Base-by-base conservation (phyloP, 2,888 invertebrate species). In the Stenodema calcarata region DNA sequence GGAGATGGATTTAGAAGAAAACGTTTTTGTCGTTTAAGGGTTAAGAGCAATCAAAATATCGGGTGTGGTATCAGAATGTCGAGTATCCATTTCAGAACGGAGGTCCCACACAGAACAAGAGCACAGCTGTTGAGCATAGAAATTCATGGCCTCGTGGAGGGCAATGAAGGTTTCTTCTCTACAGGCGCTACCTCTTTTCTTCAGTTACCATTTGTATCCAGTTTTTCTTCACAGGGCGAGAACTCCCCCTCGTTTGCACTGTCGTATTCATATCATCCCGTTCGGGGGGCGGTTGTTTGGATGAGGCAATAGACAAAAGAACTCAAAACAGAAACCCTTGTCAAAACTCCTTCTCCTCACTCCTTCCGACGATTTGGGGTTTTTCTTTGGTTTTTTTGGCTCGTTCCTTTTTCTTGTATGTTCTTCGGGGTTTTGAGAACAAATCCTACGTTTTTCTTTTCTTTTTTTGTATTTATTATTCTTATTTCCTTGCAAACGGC, bases 311-410 rank as follows among this genome's bases (percentile, higher is more conserved):
- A 82, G 82, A 82, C 82, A 82, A 82, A 81, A 82, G 82, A 82
- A 62, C 82, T 69, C 82, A 82, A 82, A 79, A 82, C 82, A 82
- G n/a, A 16, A 82, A 82, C 82, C 82, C 69, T 82, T 69, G 82
- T 82, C 82, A 82, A 69, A 82, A 41, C 69, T 82, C 69, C 3
- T n/a, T n/a, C 35, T 35, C 35, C 78, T 78, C 44, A 3, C 6
- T 35, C 78, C 44, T 30, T 35, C 73, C 11, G 23, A 7, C 73
- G 35, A 73, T 73, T n/a, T n/a, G n/a, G n/a, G n/a, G n/a, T n/a
- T n/a, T n/a, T n/a, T n/a, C n/a, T n/a, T n/a, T n/a, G n/a, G n/a
- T n/a, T n/a, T n/a, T 73, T 73, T 73, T 35, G 35, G 35, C 35
- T 14, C 73, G 73, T 18, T 18, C 73, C 23, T 50, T 62, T 62